Base-by-base conservation (phyloP, 2,888 invertebrate species). In the Dryomyza anilis region DNA sequence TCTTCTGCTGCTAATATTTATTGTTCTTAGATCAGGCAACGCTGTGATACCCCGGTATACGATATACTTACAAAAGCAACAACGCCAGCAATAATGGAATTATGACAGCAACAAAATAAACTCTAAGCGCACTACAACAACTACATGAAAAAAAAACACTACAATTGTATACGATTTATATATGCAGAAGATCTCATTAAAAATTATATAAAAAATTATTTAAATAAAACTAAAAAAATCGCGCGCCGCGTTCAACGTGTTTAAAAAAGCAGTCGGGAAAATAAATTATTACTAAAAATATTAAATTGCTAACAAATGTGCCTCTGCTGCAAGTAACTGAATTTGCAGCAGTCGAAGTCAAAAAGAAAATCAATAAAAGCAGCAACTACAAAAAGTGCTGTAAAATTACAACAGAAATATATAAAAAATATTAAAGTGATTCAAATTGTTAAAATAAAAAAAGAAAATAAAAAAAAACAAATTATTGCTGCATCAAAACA, bases 41-140 rank as follows among this genome's bases (percentile, higher is more conserved):
- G 60, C 27, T 46, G 33, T 1, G 12, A 23, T 19, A 29, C 48
- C n/a, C 39, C 43, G 48, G 66, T 66, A 66, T 66, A 66, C 66
- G 66, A 66, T 39, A 63, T 43, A 12, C 14, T 21, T 25, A 52
- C 36, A 55, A 53, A 53, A 12, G n/a, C 48, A 48, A 56, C n/a
- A 57, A 46, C 16, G 45, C 43, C 25, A 36, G 39, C 48, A 63
- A 66, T 56, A 65, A 69, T 69, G 67, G 67, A 68, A 67, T 70
- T 70, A 72, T 70, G 72, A 70, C 71, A 69, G 68, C 62, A 43
- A 43, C 29, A 69, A 66, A 63, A 66, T 39, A 43, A 55, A 57
- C n/a, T n/a, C n/a, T n/a, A n/a, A 48, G 48, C 46, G 58, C 33
- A 33, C 33, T 33, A 43, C 19, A 45, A 36, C 27, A 30, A 25